phyloP scores from a whole-genome alignment of 2,113 vertebrate genomes.

The Meriones unguiculatus region DNA sequence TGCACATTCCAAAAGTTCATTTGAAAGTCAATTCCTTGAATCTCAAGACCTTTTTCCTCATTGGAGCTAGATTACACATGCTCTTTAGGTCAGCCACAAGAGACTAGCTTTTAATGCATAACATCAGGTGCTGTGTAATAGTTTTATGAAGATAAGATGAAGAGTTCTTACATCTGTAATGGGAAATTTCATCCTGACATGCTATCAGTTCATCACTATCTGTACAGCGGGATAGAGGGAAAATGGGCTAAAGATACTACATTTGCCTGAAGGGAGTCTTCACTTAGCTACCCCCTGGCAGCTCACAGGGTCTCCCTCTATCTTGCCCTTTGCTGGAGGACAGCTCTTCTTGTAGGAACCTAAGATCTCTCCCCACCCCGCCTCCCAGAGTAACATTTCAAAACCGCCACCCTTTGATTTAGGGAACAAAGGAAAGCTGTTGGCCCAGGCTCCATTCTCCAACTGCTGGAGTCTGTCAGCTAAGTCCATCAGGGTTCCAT shows the following conservation, averaged over 20 bases:
- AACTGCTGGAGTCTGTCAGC: background rate
- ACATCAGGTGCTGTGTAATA: background rate
- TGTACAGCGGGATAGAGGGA: background rate
- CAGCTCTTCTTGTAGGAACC: conserved; percentile 1
- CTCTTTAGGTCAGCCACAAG: conserved; percentile 45
- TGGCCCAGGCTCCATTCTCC: background rate
- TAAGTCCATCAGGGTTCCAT: conserved; percentile 12
- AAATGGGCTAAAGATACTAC: background rate
- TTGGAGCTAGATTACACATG: conserved; percentile 33
- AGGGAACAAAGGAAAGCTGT: background rate
- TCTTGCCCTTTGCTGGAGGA: conserved; percentile 10
- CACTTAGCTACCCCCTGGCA: background rate
- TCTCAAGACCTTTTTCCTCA: conserved; percentile 48
- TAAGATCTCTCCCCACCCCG: background rate
- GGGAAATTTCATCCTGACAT: conserved; percentile 14
- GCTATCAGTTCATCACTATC: conserved; percentile 17
- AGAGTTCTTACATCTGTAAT: conserved; percentile 14
- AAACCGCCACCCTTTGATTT: background rate
- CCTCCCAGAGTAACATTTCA: background rate
- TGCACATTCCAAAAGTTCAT: conserved; percentile 62
- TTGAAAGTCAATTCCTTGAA: conserved; percentile 66
- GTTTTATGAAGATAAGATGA: conserved; percentile 48
- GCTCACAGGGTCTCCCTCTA: background rate
- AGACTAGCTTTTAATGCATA: conserved; percentile 44
- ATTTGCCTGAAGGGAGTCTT: background rate